phyloP scores from a whole-genome alignment of 2,113 vertebrate genomes.

The Festucalex cinctus region DNA sequence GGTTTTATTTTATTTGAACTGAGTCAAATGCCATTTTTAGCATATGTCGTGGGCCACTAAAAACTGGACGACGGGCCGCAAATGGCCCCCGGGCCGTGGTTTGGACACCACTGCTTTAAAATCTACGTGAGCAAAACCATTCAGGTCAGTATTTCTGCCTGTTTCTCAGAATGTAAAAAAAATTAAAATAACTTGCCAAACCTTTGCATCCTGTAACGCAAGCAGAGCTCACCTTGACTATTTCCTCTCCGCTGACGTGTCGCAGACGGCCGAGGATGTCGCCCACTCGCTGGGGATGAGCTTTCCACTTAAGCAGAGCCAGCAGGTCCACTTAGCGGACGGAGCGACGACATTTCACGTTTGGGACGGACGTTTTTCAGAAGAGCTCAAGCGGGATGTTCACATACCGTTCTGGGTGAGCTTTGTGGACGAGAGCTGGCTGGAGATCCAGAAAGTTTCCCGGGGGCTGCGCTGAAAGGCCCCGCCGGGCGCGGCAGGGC shows the following conservation, averaged over 20 bases:
- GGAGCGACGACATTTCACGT: not conserved
- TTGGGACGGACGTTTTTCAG: no score
- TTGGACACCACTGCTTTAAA: no score
- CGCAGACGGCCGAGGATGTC: slow-evolving; percentile 89
- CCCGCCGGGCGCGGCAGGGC: slow-evolving; percentile 81
- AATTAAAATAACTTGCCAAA: no score
- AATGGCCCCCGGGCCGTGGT: no score
- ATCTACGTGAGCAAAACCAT: no score
- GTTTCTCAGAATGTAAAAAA: not conserved
- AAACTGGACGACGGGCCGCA: no score
- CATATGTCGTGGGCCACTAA: no score
- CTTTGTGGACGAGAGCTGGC: slow-evolving; percentile 95
- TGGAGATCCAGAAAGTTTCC: slow-evolving; percentile 93
- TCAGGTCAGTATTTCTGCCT: not conserved
- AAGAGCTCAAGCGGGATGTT: not conserved
- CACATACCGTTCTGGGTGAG: slow-evolving; percentile 91
- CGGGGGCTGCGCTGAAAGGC: slow-evolving; percentile 96
- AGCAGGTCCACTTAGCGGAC: slow-evolving; percentile 84
- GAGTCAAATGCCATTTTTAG: no score
- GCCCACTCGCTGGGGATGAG: slow-evolving; percentile 91
- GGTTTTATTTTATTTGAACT: no score
- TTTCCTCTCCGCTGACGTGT: slow-evolving; percentile 95
- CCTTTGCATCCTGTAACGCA: no score
- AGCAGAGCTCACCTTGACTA: slow-evolving; percentile 85
- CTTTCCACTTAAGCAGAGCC: slow-evolving; percentile 95